Evolutionary conservation across 2,888 invertebrate genomes (phyloP).

Genomic region (Cephus pygmeus): DNA sequence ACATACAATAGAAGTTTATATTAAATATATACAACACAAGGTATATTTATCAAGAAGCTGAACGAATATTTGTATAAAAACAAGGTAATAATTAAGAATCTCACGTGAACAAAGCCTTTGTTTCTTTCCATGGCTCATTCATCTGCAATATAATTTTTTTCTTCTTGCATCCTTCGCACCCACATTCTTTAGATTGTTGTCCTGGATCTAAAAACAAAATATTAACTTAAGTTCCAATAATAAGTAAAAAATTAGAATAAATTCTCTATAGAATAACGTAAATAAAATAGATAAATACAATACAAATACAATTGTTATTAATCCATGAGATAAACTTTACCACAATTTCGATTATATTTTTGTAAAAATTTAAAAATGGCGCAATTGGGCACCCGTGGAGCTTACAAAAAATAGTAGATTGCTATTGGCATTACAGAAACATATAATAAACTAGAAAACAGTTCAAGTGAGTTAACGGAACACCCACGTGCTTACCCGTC

Average conservation of each 20-base stretch:
- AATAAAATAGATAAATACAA: conserved; percentile 19
- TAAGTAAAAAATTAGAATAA: conserved; percentile 10
- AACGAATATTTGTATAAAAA: background rate
- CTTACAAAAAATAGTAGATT: background rate
- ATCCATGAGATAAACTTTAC: background rate
- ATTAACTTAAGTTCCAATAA: background rate
- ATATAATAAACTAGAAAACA: background rate
- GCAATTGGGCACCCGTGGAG: background rate
- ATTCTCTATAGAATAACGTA: conserved; percentile 7
- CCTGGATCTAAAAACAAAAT: conserved; percentile 75
- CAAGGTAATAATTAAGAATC: conserved; percentile 25
- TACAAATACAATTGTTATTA: background rate
- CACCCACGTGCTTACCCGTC: background rate
- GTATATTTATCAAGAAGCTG: conserved; percentile 7
- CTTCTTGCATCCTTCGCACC: conserved; percentile 87
- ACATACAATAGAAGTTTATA: conserved; percentile 7
- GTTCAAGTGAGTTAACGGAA: background rate
- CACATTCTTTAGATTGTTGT: conserved; percentile 82
- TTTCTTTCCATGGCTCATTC: conserved; percentile 88
- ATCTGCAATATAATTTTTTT: conserved; percentile 86
- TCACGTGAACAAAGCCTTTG: conserved; percentile 79
- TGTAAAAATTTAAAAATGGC: background rate
- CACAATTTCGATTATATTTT: background rate
- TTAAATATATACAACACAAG: background rate
- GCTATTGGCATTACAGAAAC: background rate